Conservation (phyloP, 2,888 invertebrate species). For the Lepidocyrtoides sp. region DNA sequence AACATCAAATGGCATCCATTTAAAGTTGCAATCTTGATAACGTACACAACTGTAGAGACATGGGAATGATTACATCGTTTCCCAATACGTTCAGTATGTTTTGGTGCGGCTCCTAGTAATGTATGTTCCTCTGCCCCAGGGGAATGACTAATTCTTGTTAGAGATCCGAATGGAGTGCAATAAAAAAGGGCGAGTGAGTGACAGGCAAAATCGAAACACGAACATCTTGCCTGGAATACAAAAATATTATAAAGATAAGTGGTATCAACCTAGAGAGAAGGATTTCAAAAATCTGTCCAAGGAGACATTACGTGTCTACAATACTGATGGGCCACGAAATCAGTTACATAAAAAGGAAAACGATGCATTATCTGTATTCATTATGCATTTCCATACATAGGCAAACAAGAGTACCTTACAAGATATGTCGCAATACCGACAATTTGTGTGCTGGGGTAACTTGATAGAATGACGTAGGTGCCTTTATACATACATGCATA, state of each 20-base stretch:
- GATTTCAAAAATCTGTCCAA: background rate
- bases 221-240: conserved; percentile 34
- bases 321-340: conserved; percentile 24
- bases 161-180: conserved; percentile 13
- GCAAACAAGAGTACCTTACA: background rate
- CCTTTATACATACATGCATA: background rate
- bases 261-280: background rate
- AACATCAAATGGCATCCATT: background rate
- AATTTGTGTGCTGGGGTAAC: background rate
- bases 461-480: background rate
- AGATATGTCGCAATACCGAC: background rate
- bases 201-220: conserved; percentile 12
- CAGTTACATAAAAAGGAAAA: background rate
- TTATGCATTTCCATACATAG: background rate
- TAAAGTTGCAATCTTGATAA: conserved; percentile 31
- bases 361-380: background rate
- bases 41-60: conserved; percentile 11
- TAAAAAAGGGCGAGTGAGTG: background rate
- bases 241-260: conserved; percentile 18
- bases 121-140: background rate
- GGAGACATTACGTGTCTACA: background rate
- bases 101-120: background rate
- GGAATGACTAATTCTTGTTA: conserved; percentile 36
- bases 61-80: background rate
- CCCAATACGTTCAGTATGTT: background rate